Percentiles rank a stretch among this genome's conserved stretches.
These are phyloP conservation scores for Cephus pygmeus DNA, from an alignment of 2,888 invertebrate genomes.

Conservation along the genomic window DNA sequence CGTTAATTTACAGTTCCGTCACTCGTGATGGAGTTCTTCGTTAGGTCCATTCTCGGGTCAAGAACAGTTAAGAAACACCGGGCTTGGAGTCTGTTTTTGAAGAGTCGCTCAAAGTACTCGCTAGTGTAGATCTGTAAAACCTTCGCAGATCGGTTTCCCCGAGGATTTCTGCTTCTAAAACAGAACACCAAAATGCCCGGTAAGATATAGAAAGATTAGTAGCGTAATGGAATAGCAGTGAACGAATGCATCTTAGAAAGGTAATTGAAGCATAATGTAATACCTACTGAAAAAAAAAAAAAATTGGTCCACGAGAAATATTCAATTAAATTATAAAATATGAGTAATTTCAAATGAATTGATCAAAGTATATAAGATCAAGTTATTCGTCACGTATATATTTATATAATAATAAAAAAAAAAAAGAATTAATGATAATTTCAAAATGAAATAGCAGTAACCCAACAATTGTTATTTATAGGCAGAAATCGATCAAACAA, in stretches of 20 bases:
- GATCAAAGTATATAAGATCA: too few relatives aligned
- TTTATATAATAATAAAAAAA: background rate
- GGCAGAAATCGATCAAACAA: background rate
- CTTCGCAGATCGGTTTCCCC: conserved; percentile 61
- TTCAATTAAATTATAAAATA: background rate
- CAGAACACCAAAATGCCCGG: conserved; percentile 36
- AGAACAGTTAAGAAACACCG: conserved; percentile 31
- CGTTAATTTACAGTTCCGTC: background rate
- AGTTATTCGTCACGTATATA: background rate
- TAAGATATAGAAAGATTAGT: background rate
- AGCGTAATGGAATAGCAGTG: background rate
- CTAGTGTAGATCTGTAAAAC: conserved; percentile 62
- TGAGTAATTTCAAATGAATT: background rate
- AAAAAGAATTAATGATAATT: background rate
- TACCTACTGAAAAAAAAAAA: background rate
- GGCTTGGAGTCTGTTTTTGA: conserved; percentile 39
- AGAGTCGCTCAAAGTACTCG: conserved; percentile 24
- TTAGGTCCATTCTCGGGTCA: conserved; percentile 41
- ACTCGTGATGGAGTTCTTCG: conserved; percentile 50
- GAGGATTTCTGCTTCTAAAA: conserved; percentile 63
- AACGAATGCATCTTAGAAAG: background rate
- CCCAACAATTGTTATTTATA: background rate
- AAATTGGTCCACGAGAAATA: background rate
- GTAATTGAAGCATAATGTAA: background rate
- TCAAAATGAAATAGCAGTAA: background rate